Evolutionary conservation across 2,113 vertebrate species (phyloP).

Genomic region (Tragulus kanchil): DNA sequence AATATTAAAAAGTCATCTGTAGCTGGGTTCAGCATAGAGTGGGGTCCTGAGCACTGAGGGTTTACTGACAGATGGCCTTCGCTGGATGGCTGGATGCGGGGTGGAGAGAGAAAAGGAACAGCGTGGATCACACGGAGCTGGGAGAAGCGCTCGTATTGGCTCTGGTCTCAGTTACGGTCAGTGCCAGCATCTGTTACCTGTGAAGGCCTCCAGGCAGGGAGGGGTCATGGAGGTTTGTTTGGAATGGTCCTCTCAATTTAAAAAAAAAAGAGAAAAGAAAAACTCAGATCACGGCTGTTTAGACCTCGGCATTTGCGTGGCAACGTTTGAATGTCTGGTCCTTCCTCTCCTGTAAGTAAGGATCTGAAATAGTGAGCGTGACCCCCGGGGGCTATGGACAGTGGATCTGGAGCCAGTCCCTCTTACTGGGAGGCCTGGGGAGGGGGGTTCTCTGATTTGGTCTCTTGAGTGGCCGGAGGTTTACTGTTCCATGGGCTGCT

Average conservation of each 20-base stretch:
- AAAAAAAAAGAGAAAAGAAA: constrained; percentile 76
- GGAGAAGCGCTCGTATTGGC: constrained; percentile 72
- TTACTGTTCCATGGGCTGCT: constrained; percentile 98
- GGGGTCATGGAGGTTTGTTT: constrained; percentile 77
- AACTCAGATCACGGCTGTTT: constrained; percentile 80
- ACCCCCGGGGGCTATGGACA: constrained; percentile 64
- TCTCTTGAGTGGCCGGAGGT: constrained; percentile 93
- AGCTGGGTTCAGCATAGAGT: constrained; percentile 69
- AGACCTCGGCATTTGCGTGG: constrained; percentile 85
- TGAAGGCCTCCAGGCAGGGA: constrained; percentile 81
- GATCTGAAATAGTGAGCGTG: constrained; percentile 75
- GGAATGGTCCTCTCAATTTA: constrained; percentile 84
- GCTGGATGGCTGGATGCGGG: constrained; percentile 38
- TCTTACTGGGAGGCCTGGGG: constrained; percentile 96
- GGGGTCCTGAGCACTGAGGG: constrained; percentile 88
- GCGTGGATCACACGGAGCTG: constrained; percentile 72
- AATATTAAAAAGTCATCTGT: constrained; percentile 89
- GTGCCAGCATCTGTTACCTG: constrained; percentile 84
- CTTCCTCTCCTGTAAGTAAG: constrained; percentile 74
- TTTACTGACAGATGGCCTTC: constrained; percentile 82
- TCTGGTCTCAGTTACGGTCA: constrained; percentile 82
- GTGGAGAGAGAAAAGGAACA: constrained; percentile 73
- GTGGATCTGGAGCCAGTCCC: constrained; percentile 48
- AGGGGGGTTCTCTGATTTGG: constrained; percentile 97
- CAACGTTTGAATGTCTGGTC: constrained; percentile 69